Conservation (phyloP, 2,113 vertebrate species). For the Channa maculata region DNA sequence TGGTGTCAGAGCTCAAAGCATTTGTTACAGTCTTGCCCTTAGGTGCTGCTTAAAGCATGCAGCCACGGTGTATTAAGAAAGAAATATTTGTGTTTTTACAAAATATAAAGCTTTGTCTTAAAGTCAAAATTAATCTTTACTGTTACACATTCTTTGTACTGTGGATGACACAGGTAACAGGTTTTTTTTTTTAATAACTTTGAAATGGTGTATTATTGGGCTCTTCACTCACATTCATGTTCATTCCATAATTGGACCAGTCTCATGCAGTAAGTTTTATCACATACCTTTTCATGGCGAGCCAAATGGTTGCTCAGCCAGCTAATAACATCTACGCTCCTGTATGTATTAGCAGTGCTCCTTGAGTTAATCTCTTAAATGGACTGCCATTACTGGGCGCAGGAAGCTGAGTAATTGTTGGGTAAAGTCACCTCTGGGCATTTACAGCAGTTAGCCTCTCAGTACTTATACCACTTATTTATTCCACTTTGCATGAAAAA, state of each 20-base stretch:
- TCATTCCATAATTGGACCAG: slow-evolving; percentile 9
- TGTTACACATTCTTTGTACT: background rate
- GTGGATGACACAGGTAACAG: background rate
- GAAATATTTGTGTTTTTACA: background rate
- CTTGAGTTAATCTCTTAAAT: slow-evolving; percentile 55
- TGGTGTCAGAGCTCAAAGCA: slow-evolving; percentile 35
- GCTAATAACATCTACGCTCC: slow-evolving; percentile 31
- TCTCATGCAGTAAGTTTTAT: slow-evolving; percentile 8
- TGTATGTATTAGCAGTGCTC: slow-evolving; percentile 30
- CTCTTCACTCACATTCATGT: background rate
- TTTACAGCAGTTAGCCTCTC: slow-evolving; percentile 44
- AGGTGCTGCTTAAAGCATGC: background rate
- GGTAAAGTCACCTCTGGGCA: slow-evolving; percentile 52
- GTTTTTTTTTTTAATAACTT: background rate
- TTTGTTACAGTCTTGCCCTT: slow-evolving; percentile 48
- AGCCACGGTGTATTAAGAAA: slow-evolving; percentile 14
- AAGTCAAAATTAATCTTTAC: background rate
- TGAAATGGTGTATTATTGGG: background rate
- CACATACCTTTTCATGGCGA: background rate
- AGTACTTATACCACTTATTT: slow-evolving; percentile 25
- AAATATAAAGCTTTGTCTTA: background rate
- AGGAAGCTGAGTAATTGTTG: slow-evolving; percentile 56
- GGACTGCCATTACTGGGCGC: slow-evolving; percentile 26
- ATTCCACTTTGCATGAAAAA: slow-evolving; percentile 30
- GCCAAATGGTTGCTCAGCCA: slow-evolving; percentile 41